These are phyloP conservation scores for Callorhinus ursinus DNA, from an alignment of 2,113 vertebrate genomes.

Conservation along the genomic window DNA sequence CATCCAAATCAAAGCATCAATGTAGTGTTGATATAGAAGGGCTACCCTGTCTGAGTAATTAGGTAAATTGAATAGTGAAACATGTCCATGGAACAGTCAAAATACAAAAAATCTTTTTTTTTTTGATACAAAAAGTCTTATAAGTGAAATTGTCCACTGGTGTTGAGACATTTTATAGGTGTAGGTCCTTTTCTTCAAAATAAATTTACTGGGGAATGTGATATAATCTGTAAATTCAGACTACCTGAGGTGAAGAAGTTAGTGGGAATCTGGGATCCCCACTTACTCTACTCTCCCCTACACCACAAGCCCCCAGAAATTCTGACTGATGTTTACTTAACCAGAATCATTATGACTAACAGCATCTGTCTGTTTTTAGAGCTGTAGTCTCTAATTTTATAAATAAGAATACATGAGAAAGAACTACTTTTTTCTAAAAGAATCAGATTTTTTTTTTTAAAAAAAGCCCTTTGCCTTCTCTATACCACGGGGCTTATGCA, in stretches of 20 bases:
- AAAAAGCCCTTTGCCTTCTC: background rate
- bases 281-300: background rate
- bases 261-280: background rate
- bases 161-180: background rate
- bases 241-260: background rate
- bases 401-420: background rate
- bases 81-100: background rate
- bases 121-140: background rate
- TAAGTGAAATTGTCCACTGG: background rate
- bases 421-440: background rate
- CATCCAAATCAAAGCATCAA: background rate
- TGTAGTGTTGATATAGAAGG: background rate
- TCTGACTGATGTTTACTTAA: background rate
- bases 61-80: background rate
- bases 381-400: background rate
- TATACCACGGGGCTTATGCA: background rate
- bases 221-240: background rate
- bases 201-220: background rate
- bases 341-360: background rate
- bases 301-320: fast-evolving
- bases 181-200: background rate
- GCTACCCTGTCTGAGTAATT: background rate
- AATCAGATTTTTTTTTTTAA: background rate
- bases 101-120: background rate
- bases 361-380: background rate